Evolutionary conservation across 2,113 vertebrate species (phyloP).

Genomic region (Acanthisitta chloris): DNA sequence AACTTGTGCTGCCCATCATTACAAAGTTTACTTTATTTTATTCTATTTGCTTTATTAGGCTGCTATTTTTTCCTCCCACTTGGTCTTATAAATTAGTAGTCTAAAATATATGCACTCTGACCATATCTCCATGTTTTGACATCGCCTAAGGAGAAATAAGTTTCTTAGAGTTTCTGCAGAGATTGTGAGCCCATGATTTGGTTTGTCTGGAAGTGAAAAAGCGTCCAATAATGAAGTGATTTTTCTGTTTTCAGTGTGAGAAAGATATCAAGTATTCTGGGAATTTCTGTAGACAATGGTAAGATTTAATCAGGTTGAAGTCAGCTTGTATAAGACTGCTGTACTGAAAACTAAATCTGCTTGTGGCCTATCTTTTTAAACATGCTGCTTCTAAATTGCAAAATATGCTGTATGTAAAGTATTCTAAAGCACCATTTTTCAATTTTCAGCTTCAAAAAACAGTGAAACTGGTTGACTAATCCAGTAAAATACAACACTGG

Average conservation of each 20-base stretch:
- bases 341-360: conserved; percentile 66
- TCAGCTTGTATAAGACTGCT: conserved; percentile 73
- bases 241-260: conserved; percentile 99
- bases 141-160: conserved; percentile 2
- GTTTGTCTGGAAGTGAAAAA: conserved; percentile 71
- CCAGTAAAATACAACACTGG: neutral
- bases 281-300: conserved; percentile 99
- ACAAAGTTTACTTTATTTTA: neutral
- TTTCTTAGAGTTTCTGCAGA: conserved; percentile 29
- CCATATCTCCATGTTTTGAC: conserved; percentile 71
- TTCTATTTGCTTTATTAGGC: neutral
- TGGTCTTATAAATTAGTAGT: neutral
- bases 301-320: conserved; percentile 86
- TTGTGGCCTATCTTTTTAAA: conserved; percentile 71
- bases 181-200: conserved; percentile 64
- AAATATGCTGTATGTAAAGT: neutral
- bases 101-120: neutral
- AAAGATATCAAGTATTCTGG: conserved; percentile 99
- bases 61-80: neutral
- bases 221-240: conserved; percentile 86
- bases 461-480: conserved; percentile 34
- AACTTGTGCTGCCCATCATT: neutral
- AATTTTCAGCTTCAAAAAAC: conserved; percentile 1
- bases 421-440: conserved; percentile 13
- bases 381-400: conserved; percentile 70